phyloP scores from a whole-genome alignment of 2,888 invertebrate species.

The Harmothoe impar region DNA sequence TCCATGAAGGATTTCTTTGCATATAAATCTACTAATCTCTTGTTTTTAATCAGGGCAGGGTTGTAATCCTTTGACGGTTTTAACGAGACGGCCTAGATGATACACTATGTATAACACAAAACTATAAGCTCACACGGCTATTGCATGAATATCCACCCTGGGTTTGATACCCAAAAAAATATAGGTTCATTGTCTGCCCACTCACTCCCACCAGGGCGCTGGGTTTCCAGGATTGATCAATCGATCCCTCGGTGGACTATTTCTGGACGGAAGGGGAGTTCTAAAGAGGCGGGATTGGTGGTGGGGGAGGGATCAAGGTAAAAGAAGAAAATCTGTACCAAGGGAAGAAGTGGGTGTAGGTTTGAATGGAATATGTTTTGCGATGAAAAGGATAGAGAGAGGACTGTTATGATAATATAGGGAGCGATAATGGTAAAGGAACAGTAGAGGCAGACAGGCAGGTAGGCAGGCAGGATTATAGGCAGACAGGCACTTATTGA shows the following conservation, averaged over 20 bases:
- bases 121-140: no score
- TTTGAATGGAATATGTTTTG: not conserved
- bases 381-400: not conserved
- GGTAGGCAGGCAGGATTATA: no score
- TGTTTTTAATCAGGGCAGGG: no score
- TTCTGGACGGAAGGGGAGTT: conserved; percentile 32
- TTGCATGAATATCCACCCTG: not conserved
- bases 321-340: not conserved
- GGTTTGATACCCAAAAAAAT: not conserved
- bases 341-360: not conserved
- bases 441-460: not conserved
- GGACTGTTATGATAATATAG: no score
- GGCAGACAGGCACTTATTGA: no score
- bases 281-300: not conserved
- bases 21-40: no score
- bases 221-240: not conserved
- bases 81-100: no score
- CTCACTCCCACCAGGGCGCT: not conserved
- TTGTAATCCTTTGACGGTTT: no score
- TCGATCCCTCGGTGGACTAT: not conserved
- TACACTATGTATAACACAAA: no score
- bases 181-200: not conserved
- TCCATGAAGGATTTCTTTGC: no score
- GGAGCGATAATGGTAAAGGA: not conserved
- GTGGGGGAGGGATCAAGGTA: not conserved